Conservation (phyloP, 2,888 invertebrate species). For the Lithodes maja region DNA sequence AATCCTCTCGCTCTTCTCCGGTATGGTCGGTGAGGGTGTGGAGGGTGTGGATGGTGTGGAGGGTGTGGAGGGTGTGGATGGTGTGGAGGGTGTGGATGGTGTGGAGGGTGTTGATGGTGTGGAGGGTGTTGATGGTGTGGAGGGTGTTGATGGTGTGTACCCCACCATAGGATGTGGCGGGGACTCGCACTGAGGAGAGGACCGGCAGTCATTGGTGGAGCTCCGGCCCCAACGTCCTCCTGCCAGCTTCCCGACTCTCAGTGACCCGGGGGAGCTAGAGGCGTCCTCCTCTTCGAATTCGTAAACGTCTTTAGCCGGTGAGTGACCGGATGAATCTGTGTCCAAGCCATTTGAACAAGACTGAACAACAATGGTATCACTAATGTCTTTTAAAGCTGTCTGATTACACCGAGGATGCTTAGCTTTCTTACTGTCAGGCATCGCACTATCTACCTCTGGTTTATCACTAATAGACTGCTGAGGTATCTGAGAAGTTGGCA, state of each 20-base stretch:
- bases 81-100: slow-evolving; percentile 12
- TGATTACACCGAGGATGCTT: slow-evolving; percentile 62
- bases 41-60: slow-evolving; percentile 27
- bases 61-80: slow-evolving; percentile 47
- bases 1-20: slow-evolving; percentile 57
- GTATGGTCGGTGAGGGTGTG: slow-evolving; percentile 40
- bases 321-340: slow-evolving; percentile 22
- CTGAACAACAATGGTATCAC: slow-evolving; percentile 40
- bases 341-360: slow-evolving; percentile 33
- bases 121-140: slow-evolving; percentile 31
- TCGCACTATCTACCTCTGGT: slow-evolving; percentile 47
- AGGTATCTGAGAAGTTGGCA: slow-evolving; percentile 68
- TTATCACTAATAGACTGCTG: slow-evolving; percentile 67
- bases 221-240: slow-evolving; percentile 56
- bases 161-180: slow-evolving; percentile 61
- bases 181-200: slow-evolving; percentile 66
- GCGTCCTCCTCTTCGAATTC: slow-evolving; percentile 69
- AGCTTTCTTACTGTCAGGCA: slow-evolving; percentile 53
- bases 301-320: slow-evolving; percentile 67
- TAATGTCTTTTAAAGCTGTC: slow-evolving; percentile 64
- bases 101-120: slow-evolving; percentile 48
- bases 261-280: slow-evolving; percentile 51
- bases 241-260: slow-evolving; percentile 53
- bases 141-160: slow-evolving; percentile 54
- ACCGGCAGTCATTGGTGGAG: slow-evolving; percentile 41